phyloP scores from a whole-genome alignment of 1,140 invertebrate species.

The Hyposmocoma kahamanoa region DNA sequence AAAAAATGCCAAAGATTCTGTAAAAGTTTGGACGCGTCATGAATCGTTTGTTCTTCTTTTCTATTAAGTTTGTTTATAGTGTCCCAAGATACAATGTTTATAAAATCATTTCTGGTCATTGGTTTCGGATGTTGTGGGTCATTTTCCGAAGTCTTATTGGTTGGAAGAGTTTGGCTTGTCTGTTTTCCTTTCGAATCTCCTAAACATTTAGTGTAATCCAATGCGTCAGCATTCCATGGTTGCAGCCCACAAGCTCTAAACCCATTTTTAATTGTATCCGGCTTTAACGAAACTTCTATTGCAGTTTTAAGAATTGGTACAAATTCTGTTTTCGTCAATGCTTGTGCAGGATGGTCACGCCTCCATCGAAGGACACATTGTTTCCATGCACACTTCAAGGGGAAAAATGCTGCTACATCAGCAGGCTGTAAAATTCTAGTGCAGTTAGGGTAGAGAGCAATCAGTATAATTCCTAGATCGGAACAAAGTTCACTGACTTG shows the following conservation, averaged over 20 bases:
- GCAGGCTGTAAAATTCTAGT: slow-evolving; percentile 54
- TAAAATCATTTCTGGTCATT: too few relatives aligned
- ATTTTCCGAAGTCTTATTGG: too few relatives aligned
- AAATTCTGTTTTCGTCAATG: slow-evolving; percentile 22
- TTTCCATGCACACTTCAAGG: slow-evolving; percentile 26
- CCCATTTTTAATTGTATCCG: slow-evolving; percentile 18
- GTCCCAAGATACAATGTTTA: too few relatives aligned
- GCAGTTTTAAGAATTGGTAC: slow-evolving; percentile 22
- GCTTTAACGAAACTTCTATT: slow-evolving; percentile 10
- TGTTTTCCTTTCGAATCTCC: too few relatives aligned
- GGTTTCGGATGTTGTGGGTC: too few relatives aligned
- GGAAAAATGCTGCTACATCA: slow-evolving; percentile 42
- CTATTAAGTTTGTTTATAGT: too few relatives aligned
- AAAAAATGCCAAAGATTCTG: too few relatives aligned
- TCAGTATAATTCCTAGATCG: slow-evolving; percentile 42
- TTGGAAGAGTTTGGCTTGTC: too few relatives aligned
- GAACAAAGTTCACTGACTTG: slow-evolving; percentile 42
- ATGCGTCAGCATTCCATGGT: too few relatives aligned
- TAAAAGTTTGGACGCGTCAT: too few relatives aligned
- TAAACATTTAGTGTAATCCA: too few relatives aligned
- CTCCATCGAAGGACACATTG: slow-evolving; percentile 25
- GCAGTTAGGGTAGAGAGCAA: slow-evolving; percentile 43
- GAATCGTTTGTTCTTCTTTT: too few relatives aligned
- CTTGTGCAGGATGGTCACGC: slow-evolving; percentile 5
- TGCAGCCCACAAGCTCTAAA: slow-evolving; percentile 24